A percentile compares a stretch with the other conserved stretches of the same genome.
Evolutionary conservation across 2,888 invertebrate species (phyloP).

Genomic region (Himalopsyche kuldschensis): DNA sequence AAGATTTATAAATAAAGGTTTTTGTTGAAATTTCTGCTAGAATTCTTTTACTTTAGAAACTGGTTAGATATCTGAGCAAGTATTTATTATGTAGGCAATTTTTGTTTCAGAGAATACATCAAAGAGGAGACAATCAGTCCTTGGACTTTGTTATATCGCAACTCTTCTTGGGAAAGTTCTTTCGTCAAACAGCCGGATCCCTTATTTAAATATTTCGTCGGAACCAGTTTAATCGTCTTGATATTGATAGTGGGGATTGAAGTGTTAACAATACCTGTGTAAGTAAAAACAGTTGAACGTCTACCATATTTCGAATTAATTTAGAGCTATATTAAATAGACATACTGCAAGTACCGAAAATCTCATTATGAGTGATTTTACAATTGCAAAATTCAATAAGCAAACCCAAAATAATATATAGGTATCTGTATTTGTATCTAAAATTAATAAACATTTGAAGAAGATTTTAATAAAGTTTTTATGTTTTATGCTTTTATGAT

Average conservation of each 20-base stretch:
- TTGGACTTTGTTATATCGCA: slow-evolving; percentile 61
- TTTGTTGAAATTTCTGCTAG: background rate
- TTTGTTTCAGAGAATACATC: slow-evolving; percentile 66
- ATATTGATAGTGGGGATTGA: slow-evolving; percentile 65
- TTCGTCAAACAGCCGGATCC: slow-evolving; percentile 79
- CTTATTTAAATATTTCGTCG: slow-evolving; percentile 80
- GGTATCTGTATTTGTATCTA: no score
- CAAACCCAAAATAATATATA: no score
- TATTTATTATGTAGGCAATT: slow-evolving; percentile 1
- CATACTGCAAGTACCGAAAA: no score
- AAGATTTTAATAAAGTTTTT: no score
- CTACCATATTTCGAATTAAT: background rate
- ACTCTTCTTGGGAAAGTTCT: slow-evolving; percentile 67
- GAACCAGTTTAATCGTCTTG: slow-evolving; percentile 63
- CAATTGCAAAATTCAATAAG: no score
- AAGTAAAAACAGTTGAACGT: slow-evolving; percentile 1
- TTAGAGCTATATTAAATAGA: no score
- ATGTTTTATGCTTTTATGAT: no score
- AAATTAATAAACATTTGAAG: no score
- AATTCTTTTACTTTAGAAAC: background rate
- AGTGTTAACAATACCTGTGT: slow-evolving; percentile 52
- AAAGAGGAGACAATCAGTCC: slow-evolving; percentile 62
- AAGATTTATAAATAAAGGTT: slow-evolving; percentile 38
- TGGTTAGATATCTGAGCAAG: background rate
- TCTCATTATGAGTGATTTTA: no score